Evolutionary conservation across 2,113 vertebrate species (phyloP).

Genomic region (Oncorhynchus masou): DNA sequence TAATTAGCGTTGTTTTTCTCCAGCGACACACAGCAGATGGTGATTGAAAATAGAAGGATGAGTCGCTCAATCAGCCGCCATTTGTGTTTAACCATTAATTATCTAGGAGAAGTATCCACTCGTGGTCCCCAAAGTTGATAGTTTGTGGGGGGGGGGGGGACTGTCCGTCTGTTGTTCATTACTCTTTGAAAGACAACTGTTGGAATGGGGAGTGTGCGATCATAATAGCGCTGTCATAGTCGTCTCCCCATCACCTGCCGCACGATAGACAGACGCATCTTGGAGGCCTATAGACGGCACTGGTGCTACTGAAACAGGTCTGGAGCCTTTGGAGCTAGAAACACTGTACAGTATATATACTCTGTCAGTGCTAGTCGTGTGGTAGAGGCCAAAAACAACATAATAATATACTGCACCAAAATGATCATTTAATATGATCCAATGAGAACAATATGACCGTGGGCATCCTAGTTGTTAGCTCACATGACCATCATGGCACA

Average conservation of each 20-base stretch:
- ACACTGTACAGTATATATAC: background rate
- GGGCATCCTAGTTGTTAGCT: background rate
- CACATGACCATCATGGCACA: conserved; percentile 13
- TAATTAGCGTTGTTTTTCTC: conserved; percentile 77
- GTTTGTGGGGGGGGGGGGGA: conserved; percentile 67
- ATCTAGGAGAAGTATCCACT: conserved; percentile 75
- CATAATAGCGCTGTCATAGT: conserved; percentile 66
- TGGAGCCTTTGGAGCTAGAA: background rate
- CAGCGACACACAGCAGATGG: conserved; percentile 76
- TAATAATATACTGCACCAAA: background rate
- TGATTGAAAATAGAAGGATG: conserved; percentile 78
- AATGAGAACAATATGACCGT: conserved; percentile 16
- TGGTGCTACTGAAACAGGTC: conserved; percentile 27
- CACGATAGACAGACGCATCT: conserved; percentile 44
- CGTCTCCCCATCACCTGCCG: conserved; percentile 64
- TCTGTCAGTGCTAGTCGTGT: background rate
- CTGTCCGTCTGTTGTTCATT: conserved; percentile 79
- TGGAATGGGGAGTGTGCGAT: conserved; percentile 60
- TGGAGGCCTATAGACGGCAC: background rate
- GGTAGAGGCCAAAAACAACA: background rate
- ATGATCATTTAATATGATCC: conserved; percentile 1
- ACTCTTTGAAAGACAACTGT: conserved; percentile 72
- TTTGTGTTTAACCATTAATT: conserved; percentile 81
- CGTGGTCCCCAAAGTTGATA: conserved; percentile 75
- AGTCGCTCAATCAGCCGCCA: conserved; percentile 80